Evolutionary conservation across 2,888 invertebrate genomes (phyloP), one percentile per base, ranked within the genome.

Genomic region (Agrotis exclamationis): DNA sequence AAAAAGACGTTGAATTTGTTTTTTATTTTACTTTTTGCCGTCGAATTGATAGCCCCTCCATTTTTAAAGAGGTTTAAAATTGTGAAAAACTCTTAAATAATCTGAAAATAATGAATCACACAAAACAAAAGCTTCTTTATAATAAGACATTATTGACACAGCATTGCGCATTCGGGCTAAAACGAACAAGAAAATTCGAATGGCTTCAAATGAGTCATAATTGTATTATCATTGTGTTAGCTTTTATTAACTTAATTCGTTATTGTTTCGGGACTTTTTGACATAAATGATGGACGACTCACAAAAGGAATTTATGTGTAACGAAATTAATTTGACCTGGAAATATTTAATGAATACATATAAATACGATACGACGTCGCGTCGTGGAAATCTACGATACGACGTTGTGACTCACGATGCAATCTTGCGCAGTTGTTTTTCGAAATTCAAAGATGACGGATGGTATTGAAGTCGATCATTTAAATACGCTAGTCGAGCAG

Each of bases 81-180:
- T 33, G 9, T 9, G 33, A 33, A 33, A 33, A 33, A 9, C 33
- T 33, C 33, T 9, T 33, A 9, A 33, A 9, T 9, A 9, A 33
- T 33, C 11, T 54, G 16, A 44, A 28, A 65, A 65, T 24, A 50
- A n/a, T n/a, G 4, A 28, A 54, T n/a, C 1, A n/a, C 5, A 13
- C 1, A 11, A 54, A 4, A 68, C 20, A 68, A 24, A 69, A 28
- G 28, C 24, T 50, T 67, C 14, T 20, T 44, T 3, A 50, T 24
- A 33, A 47, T n/a, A 48, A 22, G n/a, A 5, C 22, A 63, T 39
- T 59, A 24, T 56, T 39, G 2, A 51, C 14, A 24, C 20, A 11
- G 2, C 18, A n/a, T 11, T 28, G 28, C 20, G 33, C 45, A 53
- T 16, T 69, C 2, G 0, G n/a, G 7, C 11, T 39, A 20, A 51